These are phyloP conservation scores for Callosobruchus maculatus DNA, from an alignment of 2,888 invertebrate genomes.

Conservation along the genomic window DNA sequence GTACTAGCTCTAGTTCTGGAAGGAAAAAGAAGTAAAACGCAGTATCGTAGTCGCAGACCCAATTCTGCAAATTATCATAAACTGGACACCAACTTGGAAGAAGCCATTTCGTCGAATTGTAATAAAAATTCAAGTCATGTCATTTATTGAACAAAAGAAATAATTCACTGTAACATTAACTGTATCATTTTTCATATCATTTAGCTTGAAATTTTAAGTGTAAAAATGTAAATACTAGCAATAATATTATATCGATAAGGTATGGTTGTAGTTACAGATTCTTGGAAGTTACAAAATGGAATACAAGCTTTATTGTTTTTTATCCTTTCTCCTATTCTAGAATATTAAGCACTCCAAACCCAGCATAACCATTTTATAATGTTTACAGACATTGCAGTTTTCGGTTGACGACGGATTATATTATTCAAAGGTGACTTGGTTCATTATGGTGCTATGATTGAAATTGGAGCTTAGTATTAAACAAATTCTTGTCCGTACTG, in stretches of 20 bases:
- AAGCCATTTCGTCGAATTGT: conserved; percentile 61
- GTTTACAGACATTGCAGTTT: no score
- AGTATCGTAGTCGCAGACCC: conserved; percentile 52
- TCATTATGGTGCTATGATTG: no score
- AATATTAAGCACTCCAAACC: no score
- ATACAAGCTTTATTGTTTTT: background rate
- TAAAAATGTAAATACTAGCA: conserved; percentile 18
- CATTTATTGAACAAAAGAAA: conserved; percentile 50
- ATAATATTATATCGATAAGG: background rate
- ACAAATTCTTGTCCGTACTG: no score
- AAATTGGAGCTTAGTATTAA: no score
- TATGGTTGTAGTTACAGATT: background rate
- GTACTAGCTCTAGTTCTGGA: conserved; percentile 63
- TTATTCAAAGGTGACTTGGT: no score
- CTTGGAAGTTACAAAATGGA: background rate
- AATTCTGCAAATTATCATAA: conserved; percentile 63
- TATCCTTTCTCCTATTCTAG: no score
- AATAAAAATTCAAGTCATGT: conserved; percentile 55
- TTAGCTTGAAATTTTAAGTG: conserved; percentile 15
- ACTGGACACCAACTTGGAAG: conserved; percentile 64
- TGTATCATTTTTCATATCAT: conserved; percentile 15
- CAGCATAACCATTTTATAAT: no score
- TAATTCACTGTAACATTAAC: background rate
- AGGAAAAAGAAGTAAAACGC: conserved; percentile 52
- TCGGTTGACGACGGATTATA: no score